phyloP scores from a whole-genome alignment of 2,888 invertebrate genomes.

The Tipula helvola region DNA sequence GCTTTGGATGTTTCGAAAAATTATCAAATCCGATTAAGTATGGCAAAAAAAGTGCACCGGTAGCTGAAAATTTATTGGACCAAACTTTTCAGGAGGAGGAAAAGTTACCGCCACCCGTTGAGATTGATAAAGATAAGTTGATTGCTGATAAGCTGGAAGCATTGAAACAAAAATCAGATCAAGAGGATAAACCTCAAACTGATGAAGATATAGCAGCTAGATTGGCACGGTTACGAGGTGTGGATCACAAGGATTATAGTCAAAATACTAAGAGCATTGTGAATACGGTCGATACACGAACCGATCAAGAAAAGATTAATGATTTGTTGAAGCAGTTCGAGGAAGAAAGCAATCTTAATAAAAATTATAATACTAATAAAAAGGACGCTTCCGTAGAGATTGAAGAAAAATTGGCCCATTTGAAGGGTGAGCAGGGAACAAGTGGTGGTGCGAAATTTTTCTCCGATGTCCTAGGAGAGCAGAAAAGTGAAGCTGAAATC shows the following conservation, averaged over 20 bases:
- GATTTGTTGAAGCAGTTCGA: constrained; percentile 47
- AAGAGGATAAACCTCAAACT: constrained; percentile 26
- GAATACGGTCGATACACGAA: constrained; percentile 42
- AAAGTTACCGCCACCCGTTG: constrained; percentile 17
- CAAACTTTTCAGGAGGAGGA: background rate
- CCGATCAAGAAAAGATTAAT: constrained; percentile 57
- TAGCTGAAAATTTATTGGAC: background rate
- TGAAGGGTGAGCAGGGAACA: constrained; percentile 33
- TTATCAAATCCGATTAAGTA: constrained; percentile 22
- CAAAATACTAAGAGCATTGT: constrained; percentile 29
- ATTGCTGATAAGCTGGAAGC: constrained; percentile 54
- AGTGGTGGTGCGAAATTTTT: background rate
- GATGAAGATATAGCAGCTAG: constrained; percentile 52
- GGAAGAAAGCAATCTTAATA: constrained; percentile 43
- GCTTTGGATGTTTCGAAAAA: constrained; percentile 37
- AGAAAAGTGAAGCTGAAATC: constrained; percentile 32
- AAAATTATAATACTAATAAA: constrained; percentile 37
- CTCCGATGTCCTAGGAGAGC: constrained; percentile 20
- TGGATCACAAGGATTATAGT: constrained; percentile 28
- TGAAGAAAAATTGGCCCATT: constrained; percentile 39
- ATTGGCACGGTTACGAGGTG: constrained; percentile 54
- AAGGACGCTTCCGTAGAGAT: constrained; percentile 41
- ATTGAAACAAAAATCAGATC: constrained; percentile 50
- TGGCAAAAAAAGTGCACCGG: background rate
- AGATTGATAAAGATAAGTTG: constrained; percentile 36